Evolutionary conservation across 2,113 vertebrate species (phyloP).

Genomic region (Benitochromis conjunctus): DNA sequence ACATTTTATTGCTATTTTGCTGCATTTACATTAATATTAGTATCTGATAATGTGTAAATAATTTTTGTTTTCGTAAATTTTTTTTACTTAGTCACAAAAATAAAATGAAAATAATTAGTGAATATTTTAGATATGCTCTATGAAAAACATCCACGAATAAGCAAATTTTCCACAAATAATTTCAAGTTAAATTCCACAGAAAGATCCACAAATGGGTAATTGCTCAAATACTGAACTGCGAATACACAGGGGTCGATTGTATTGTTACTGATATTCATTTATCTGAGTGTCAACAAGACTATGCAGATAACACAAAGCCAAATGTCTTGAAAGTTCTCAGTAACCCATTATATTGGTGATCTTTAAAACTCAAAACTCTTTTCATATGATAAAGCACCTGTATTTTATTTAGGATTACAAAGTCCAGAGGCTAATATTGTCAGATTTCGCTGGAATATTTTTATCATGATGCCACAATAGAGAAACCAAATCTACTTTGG

Average conservation of each 20-base stretch:
- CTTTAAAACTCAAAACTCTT: not conserved
- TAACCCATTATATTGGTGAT: not conserved
- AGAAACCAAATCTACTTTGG: not conserved
- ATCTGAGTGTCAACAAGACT: not conserved
- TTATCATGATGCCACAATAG: not conserved
- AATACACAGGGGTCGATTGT: not conserved
- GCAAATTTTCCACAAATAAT: not conserved
- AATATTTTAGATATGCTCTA: not conserved
- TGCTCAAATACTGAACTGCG: not conserved
- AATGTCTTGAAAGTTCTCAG: not conserved
- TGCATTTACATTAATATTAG: not conserved
- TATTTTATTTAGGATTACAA: not conserved
- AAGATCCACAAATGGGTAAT: not conserved
- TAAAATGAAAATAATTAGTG: not conserved
- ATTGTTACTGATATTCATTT: not conserved
- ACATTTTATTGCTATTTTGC: not conserved
- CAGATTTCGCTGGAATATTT: not conserved
- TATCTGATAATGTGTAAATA: too few relatives aligned
- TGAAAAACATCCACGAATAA: not conserved
- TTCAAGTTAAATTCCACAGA: not conserved
- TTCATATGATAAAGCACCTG: not conserved
- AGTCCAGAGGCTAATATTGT: not conserved
- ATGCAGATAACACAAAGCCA: not conserved
- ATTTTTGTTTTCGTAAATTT: too few relatives aligned
- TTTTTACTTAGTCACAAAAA: not conserved